Base-by-base conservation (phyloP, 2,797 vertebrate species). In the Pipistrellus pipistrellus region DNA sequence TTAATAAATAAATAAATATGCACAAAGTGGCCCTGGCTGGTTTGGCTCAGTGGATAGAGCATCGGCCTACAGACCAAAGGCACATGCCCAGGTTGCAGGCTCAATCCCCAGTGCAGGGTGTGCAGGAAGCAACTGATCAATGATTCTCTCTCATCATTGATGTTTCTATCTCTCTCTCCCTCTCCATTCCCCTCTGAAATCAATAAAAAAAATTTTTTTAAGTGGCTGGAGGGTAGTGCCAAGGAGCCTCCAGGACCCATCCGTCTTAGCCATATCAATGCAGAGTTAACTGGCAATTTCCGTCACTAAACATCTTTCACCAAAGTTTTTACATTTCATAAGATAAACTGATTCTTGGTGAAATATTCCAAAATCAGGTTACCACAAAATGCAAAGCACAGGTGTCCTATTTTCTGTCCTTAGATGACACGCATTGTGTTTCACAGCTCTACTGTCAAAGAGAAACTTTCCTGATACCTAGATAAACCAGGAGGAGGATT, bases 301-400 rank as follows among this genome's bases (percentile, higher is more conserved):
- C 41, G 77, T 27, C 46, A 23, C 27, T 57, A 57, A 84, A 66
- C 48, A 41, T 9, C 44, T 90, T 81, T 68, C 41, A 64, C 30
- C 35, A 68, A 23, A 53, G 23, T 32, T 25, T 48, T 76, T 46
- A 68, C 5, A 23, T 88, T 83, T 82, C 27, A 30, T 30, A 64
- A 72, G 18, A 78, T 73, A 57, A 93, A 55, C 51, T 68, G 12
- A 57, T 51, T 77, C 77, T 64, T 51, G 30, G 15, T 78, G 62
- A 72, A n/a, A 44, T 71, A 66, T 83, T 78, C 57, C 66, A 68
- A 78, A 72, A 32, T 90, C 41, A 51, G 20, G 10, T 46, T 77
- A 84, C 11, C n/a, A 11, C 30, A 66, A 89, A 83, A 75, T 46
- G 32, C 53, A 90, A 95, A 84, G 44, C 86, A 90, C 59, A 81